Evolutionary conservation across 2,797 vertebrate species (phyloP), one percentile per base, ranked within the genome.

Genomic region (Periparus ater): DNA sequence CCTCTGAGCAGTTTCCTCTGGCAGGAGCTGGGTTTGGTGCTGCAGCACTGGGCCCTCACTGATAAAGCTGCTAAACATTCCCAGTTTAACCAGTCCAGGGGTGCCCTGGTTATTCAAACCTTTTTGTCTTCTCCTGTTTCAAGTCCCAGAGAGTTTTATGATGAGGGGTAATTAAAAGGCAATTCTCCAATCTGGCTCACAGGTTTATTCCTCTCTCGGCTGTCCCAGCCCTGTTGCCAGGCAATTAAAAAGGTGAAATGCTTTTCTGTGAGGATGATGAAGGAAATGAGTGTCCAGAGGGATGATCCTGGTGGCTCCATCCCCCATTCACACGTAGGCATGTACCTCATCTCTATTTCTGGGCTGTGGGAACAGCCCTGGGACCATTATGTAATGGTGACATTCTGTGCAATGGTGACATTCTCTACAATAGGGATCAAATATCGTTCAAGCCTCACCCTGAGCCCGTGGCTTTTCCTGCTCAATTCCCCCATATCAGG

Each of bases 301-400:
- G 76, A 72, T 44, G 57, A 62, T 68, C 32, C 62, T 45, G 66
- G 44, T 40, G 42, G 51, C 67, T 77, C 44, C 83, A 86, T 48
- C 63, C 42, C 40, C 61, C n/a, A 1, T 26, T n/a, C 55, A 30
- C 54, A 65, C 9, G 0, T 58, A 23, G 12, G 78, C 80, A 10
- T 2, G 51, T 34, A 47, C 57, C 89, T 93, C 78, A 42, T 44
- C 68, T 89, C 91, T 95, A 79, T 91, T 93, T 87, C 80, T 87
- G 86, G 87, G 58, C 67, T 70, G 65, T 4, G 12, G 23, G n/a
- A 54, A n/a, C 23, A 6, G 72, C 92, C 78, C 20, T 1, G 44
- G 70, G 67, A 71, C 74, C 57, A 14, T 95, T 93, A 90, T 54
- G 83, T 66, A 94, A 91, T 42, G 83, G 16, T 88, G 79, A 50